Percentiles rank a stretch among this genome's conserved stretches.
These are phyloP conservation scores for Ceratotherium simum DNA, from an alignment of 2,113 vertebrate genomes.

Conservation along the genomic window DNA sequence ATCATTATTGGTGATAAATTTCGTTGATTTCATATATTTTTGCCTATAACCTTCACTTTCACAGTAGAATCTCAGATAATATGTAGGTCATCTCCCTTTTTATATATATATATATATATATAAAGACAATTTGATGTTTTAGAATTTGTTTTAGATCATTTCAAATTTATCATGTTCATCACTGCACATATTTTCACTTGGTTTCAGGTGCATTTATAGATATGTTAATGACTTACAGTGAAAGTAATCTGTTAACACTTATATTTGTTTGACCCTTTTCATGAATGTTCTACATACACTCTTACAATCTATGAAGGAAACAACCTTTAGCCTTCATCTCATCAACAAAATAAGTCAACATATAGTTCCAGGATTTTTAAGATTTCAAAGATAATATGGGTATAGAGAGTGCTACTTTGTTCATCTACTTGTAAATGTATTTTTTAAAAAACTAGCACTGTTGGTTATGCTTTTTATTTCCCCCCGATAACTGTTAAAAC, in stretches of 20 bases:
- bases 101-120: not conserved
- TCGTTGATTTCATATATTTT: not conserved
- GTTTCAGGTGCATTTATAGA: not conserved
- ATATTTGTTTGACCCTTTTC: not conserved
- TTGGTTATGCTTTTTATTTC: conserved; percentile 74
- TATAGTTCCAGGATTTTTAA: conserved; percentile 73
- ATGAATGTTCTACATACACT: not conserved
- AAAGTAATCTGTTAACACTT: not conserved
- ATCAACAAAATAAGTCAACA: conserved; percentile 72
- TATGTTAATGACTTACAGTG: not conserved
- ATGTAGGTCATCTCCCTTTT: not conserved
- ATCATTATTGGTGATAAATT: not conserved
- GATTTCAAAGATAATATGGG: conserved; percentile 71
- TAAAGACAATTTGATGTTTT: not conserved
- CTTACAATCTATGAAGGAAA: conserved; percentile 56
- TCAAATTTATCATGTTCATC: not conserved
- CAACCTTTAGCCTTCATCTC: conserved; percentile 65
- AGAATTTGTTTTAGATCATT: not conserved
- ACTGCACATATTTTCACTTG: not conserved
- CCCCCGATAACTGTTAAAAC: conserved; percentile 41
- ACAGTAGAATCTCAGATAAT: not conserved
- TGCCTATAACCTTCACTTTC: not conserved
- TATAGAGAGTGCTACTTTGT: conserved; percentile 71
- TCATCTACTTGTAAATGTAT: conserved; percentile 66
- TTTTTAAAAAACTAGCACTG: conserved; percentile 75